Evolutionary conservation across 2,888 invertebrate species (phyloP), one percentile per base, ranked within the genome.

Genomic region (Nomada ferruginata): DNA sequence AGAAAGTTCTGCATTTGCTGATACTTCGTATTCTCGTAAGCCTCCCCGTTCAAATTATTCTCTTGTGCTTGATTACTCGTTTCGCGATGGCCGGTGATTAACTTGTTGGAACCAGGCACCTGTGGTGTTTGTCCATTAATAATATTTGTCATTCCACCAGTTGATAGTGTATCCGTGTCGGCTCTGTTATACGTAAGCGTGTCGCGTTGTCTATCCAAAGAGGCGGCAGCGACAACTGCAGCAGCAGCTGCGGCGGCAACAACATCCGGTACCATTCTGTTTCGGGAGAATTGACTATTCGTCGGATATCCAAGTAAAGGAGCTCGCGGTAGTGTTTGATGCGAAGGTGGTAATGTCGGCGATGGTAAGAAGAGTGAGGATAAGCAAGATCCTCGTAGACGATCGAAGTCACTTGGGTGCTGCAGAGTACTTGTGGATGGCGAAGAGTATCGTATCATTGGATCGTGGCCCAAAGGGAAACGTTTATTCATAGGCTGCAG

Each of bases 181-280:
- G 50, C 9, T 60, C 71, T 69, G 1, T 82, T 77, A 15, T 79
- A 89, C 0, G 85, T 11, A 13, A 85, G 23, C 1, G 89, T 42
- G 13, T 69, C 76, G 7, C 76, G 70, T 79, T 89, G 88, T 4
- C 82, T 76, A 2, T 80, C 82, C 15, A 89, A 77, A 15, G 88
- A 89, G 10, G 89, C 88, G 7, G 88, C 89, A 0, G 88, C 88
- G 0, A 79, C 84, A 3, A 84, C 84, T 0, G 91, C 91, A 1
- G 90, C 89, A 1, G 90, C 89, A 1, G 89, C 87, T 0, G 89
- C 87, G 0, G 90, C 89, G 2, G 91, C 89, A 10, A 91, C 86
- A 2, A 89, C 78, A 9, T 90, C 83, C 4, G 91, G 90, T 5
- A 89, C 80, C 74, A 89, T 87, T 52, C 86, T 83, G 20, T 79